A percentile compares a stretch with the other conserved stretches of the same genome.
These are phyloP conservation scores for Burhinus bistriatus DNA, from an alignment of 2,113 vertebrate genomes.

Conservation along the genomic window DNA sequence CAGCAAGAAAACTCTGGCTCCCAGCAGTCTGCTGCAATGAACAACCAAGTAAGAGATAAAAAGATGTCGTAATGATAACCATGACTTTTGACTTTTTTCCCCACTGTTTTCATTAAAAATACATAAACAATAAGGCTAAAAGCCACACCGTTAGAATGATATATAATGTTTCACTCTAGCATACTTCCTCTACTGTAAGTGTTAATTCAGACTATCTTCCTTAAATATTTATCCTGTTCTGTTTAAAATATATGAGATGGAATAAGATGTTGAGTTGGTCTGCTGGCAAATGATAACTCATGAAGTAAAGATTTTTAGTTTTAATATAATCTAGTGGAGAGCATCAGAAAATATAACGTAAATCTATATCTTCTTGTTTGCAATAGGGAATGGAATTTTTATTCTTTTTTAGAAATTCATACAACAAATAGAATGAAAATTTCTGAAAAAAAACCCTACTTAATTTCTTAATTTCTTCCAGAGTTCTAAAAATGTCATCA, in stretches of 20 bases:
- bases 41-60: neutral
- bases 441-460: neutral
- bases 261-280: neutral
- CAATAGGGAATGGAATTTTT: neutral
- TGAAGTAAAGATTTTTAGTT: neutral
- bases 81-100: neutral
- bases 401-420: neutral
- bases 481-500: neutral
- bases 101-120: neutral
- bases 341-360: neutral
- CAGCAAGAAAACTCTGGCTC: neutral
- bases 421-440: neutral
- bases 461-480: neutral
- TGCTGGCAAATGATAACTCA: neutral
- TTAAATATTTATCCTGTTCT: neutral
- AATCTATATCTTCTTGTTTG: neutral
- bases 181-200: neutral
- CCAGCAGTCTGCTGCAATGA: neutral
- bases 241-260: neutral
- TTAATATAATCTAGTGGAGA: neutral
- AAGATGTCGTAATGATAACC: neutral
- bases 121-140: neutral
- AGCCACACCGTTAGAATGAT: neutral
- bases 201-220: neutral
- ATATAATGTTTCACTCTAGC: neutral